Base-by-base conservation (phyloP, 2,113 vertebrate species). In the Salvelinus namaycush region DNA sequence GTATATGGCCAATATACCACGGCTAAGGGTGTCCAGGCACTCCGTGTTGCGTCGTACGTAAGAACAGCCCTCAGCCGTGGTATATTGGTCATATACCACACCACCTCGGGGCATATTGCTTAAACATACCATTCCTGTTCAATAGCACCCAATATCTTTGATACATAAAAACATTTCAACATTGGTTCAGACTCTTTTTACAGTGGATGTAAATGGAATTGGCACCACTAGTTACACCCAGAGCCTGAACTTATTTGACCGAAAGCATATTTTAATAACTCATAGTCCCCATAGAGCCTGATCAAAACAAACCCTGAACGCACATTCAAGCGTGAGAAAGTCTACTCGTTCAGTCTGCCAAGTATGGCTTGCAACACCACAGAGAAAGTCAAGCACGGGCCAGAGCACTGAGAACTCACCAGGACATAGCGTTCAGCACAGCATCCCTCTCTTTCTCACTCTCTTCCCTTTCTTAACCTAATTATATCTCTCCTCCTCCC, bases 401-500 rank as follows among this genome's bases (percentile, higher is more conserved):
- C 74, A 80, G 60, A 68, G 73, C 27, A 49, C 57, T 27, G 22
- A 39, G n/a, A 67, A 67, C 73, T 49, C 60, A 18, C 20, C 66
- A 86, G 86, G 78, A 89, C 87, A 88, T 77, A 78, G 79, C 85
- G 84, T 88, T 68, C 87, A 68, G 68, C 80, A 79, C 66, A 39
- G 27, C 66, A 29, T 18, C 62, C 75, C 68, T 80, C 77, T 79
- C 81, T 84, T 77, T 34, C 26, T 68, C 66, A 48, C 18, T 12
- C 22, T 20, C 84, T 74, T 79, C 73, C 76, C 72, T 89, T 86
- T 75, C 84, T 87, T 89, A 87, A 88, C 86, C 86, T 86, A 88
- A 91, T 92, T 89, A 89, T 89, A 88, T 88, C 83, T 70, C 74
- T 88, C 82, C 79, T 87, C 76, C 71, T 82, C 76, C 79, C 80